These are phyloP conservation scores for Achlya flavicornis DNA, from an alignment of 2,888 invertebrate genomes.

Conservation along the genomic window DNA sequence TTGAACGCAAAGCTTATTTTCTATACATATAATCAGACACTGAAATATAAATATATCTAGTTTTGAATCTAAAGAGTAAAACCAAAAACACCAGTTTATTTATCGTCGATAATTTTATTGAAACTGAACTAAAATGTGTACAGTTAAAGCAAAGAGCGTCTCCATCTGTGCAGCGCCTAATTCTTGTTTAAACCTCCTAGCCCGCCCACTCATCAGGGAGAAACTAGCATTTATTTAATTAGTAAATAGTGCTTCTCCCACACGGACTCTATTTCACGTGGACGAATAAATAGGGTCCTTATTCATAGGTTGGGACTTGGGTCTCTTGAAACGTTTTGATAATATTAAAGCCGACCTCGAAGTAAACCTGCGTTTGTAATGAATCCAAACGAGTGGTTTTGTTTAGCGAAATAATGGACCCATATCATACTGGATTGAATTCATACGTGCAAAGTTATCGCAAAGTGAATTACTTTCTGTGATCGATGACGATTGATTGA, in stretches of 20 bases:
- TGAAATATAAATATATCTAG: no score
- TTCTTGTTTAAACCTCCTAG: not conserved
- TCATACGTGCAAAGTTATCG: not conserved
- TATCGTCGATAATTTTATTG: no score
- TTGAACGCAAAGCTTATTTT: no score
- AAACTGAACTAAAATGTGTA: not conserved
- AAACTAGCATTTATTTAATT: constrained; percentile 57
- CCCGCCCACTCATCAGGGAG: constrained; percentile 38
- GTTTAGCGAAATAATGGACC: not conserved
- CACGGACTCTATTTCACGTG: constrained; percentile 2
- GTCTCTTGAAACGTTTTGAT: not conserved
- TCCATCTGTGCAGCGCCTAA: constrained; percentile 13
- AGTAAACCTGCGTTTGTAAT: not conserved
- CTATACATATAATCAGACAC: no score
- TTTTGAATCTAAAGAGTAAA: no score
- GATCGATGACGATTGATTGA: not conserved
- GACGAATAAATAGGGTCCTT: not conserved
- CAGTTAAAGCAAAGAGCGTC: not conserved
- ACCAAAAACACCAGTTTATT: not conserved
- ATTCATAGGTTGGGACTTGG: constrained; percentile 1
- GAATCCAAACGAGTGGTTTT: not conserved
- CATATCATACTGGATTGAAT: not conserved
- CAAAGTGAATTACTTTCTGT: not conserved
- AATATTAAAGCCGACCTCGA: constrained; percentile 1
- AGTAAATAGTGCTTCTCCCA: constrained; percentile 38